phyloP scores from a whole-genome alignment of 2,113 vertebrate genomes.

The Laticauda laticaudata region DNA sequence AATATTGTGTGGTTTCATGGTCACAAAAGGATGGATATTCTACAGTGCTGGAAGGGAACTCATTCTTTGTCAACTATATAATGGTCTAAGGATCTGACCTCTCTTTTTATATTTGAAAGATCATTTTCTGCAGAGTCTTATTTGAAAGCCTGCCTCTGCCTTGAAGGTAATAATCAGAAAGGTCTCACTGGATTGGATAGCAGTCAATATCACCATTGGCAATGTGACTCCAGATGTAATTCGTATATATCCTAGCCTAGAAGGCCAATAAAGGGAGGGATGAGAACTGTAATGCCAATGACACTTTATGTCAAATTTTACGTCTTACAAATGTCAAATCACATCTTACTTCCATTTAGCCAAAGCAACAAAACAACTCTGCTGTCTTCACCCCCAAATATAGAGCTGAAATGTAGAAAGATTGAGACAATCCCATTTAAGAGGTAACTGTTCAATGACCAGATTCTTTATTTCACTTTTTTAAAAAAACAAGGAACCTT shows the following conservation, averaged over 20 bases:
- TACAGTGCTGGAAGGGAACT: not conserved
- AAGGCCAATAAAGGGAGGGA: not conserved
- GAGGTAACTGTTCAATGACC: not conserved
- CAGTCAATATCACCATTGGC: not conserved
- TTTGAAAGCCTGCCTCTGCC: not conserved
- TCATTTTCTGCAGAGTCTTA: not conserved
- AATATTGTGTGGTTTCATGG: not conserved
- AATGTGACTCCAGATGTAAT: not conserved
- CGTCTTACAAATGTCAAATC: not conserved
- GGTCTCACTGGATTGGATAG: not conserved
- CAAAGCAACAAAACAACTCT: not conserved
- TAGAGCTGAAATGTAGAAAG: not conserved
- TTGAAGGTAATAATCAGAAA: not conserved
- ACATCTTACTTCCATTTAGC: not conserved
- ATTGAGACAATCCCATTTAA: not conserved
- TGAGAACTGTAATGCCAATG: not conserved
- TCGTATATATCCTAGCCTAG: not conserved
- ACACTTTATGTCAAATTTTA: not conserved
- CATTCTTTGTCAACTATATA: not conserved
- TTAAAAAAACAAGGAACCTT: not conserved
- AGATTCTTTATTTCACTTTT: not conserved
- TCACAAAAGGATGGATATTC: not conserved
- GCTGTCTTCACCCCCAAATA: not conserved
- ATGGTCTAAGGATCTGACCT: not conserved
- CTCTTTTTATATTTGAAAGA: not conserved